Evolutionary conservation across 1,140 invertebrate species (phyloP), one percentile per base, ranked within the genome.

Genomic region (Aphidius gifuensis): DNA sequence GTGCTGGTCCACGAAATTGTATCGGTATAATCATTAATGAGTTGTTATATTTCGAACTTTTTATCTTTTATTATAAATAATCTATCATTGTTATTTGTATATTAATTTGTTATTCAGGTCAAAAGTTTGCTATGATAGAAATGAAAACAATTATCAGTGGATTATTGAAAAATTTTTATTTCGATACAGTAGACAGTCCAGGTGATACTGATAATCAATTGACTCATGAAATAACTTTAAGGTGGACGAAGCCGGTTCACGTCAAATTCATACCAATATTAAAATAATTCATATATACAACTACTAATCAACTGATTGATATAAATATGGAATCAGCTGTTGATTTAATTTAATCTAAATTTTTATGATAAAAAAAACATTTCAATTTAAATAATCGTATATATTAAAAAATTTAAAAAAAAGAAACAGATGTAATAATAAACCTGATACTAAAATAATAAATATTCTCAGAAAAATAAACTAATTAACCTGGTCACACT

Each of bases 111-210:
- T 32, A 57, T 70, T 76, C 74, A 83, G 90, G 90, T 62, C 90
- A 92, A 77, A 90, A 87, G 71, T 94, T 93, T 78, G 92, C 92
- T 1, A 79, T 90, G 76, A 73, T 92, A 70, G 91, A 94, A 79
- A 79, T 89, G 65, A 93, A 93, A 75, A 82, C 85, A 1, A 78
- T 89, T 0, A 68, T 92, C 21, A 83, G 87, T 0, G 83, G 82
- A 59, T 76, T 94, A 1, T 72, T 94, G 21, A 82, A 85, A 5
- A 80, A 86, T 66, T 95, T 86, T 68, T 72, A 80, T 66, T 67
- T 85, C 0, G 74, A 76, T 42, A 64, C 82, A 1, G 74, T 83
- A 0, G 76, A 79, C 7, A 70, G 74, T 4, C 2, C 2, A 3
- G 23, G 23, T 5, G 49, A 68, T 5, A 57, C 67, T 57, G 70